Evolutionary conservation across 2,113 vertebrate genomes (phyloP).

Genomic region (Phrynosoma blainvillii): DNA sequence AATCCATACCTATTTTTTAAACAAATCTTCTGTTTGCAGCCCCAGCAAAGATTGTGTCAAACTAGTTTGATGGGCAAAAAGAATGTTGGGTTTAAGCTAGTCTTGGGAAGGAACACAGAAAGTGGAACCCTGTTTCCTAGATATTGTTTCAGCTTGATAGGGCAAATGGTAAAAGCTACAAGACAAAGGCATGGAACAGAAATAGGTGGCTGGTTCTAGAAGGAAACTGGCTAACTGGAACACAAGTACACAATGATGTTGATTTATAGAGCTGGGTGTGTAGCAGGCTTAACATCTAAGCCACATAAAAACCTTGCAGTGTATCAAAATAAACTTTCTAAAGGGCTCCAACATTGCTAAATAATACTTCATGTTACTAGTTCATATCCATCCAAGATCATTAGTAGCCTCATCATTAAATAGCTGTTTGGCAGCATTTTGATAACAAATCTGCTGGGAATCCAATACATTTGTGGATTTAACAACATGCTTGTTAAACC

Average conservation of each 20-base stretch:
- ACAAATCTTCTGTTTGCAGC: neutral
- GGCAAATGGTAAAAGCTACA: neutral
- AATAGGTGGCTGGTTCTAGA: neutral
- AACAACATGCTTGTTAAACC: neutral
- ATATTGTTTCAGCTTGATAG: neutral
- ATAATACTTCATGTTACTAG: neutral
- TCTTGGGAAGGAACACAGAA: neutral
- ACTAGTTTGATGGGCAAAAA: neutral
- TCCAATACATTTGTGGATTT: neutral
- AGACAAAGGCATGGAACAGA: neutral
- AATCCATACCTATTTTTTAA: neutral
- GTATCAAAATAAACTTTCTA: slow-evolving; percentile 15
- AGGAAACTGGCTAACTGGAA: neutral
- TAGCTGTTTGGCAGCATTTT: neutral
- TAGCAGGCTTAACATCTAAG: slow-evolving; percentile 3
- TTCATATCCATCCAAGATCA: slow-evolving; percentile 20
- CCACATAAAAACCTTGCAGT: slow-evolving; percentile 3
- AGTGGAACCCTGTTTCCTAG: neutral
- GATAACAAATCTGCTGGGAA: slow-evolving; percentile 19
- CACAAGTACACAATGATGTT: neutral
- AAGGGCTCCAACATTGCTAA: neutral
- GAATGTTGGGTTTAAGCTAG: neutral
- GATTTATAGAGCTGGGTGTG: neutral
- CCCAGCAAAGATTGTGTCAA: neutral
- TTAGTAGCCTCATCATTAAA: neutral